Evolutionary conservation across 2,113 vertebrate species (phyloP), one percentile per base, ranked within the genome.

Genomic region (Greenwoodochromis staneri): DNA sequence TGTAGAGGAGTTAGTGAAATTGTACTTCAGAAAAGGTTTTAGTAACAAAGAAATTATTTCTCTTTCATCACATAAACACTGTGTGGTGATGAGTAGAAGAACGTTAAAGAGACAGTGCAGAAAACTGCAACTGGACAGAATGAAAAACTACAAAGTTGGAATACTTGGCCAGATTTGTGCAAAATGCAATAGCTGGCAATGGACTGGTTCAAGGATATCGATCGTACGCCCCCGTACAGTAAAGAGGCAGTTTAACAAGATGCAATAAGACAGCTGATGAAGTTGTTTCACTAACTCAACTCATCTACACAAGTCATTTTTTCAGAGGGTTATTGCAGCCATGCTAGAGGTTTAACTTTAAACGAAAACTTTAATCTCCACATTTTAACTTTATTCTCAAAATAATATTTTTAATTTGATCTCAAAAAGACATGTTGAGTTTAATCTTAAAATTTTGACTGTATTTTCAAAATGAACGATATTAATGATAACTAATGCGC

Each of bases 401-500:
- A 66, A 38, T 38, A 38, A n/a, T 5, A n/a, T 66, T 66, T 21
- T 66, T 66, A 13, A 66, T 21, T 1, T 66, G 19, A 66, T 38
- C 19, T 66, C 34, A 66, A 21, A 66, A 38, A 38, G 10, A 66
- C 4, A 13, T 66, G 0, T 38, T 38, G 34, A 66, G 9, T 66
- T 38, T n/a, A 38, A 66, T 66, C 31, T 38, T 63, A 36, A 66
- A 66, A 38, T 66, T 38, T 38, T 8, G 7, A 38, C 34, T 66
- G 19, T 4, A 66, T 66, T 38, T n/a, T 66, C 34, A 21, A 38
- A 66, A 66, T 21, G 10, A 66, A 21, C 3, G 0, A 38, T 5
- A 38, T 38, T 38, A 66, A 21, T 69, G 34, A 38, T 38, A 69
- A 0, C 0, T 21, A 38, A 38, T 38, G 34, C 0, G 1, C 4